A percentile compares a stretch with the other conserved stretches of the same genome.
phyloP scores from a whole-genome alignment of 2,797 vertebrate species.

The Pangasius macronema region DNA sequence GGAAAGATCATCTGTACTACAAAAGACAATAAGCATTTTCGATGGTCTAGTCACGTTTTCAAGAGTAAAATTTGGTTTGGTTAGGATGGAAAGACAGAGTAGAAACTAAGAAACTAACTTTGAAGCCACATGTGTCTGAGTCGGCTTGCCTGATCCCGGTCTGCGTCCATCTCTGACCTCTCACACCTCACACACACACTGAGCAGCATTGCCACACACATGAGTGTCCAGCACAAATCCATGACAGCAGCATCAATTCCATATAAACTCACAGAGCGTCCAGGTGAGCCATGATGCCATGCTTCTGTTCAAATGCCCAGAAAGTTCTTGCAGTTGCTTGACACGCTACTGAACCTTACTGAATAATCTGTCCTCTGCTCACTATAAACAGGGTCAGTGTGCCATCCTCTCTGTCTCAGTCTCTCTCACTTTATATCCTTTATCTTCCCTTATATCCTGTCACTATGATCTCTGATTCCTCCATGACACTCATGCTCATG shows the following conservation, averaged over 20 bases:
- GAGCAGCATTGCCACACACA: constrained; percentile 55
- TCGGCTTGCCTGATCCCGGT: constrained; percentile 40
- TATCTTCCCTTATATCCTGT: constrained; percentile 45
- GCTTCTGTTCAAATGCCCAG: not conserved
- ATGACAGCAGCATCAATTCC: constrained; percentile 32
- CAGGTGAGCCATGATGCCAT: constrained; percentile 27
- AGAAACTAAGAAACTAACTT: too few relatives aligned
- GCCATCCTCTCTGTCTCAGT: not conserved
- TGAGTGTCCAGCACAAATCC: constrained; percentile 20
- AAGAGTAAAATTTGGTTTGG: too few relatives aligned
- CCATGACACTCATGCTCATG: constrained; percentile 4
- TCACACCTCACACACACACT: constrained; percentile 31
- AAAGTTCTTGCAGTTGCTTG: not conserved
- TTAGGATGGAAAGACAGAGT: too few relatives aligned
- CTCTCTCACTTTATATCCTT: constrained; percentile 21
- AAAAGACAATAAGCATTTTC: not conserved
- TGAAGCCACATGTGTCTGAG: constrained; percentile 64
- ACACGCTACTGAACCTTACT: constrained; percentile 21
- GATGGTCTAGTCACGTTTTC: too few relatives aligned
- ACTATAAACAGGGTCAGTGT: constrained; percentile 52
- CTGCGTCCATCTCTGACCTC: constrained; percentile 18
- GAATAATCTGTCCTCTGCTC: constrained; percentile 54
- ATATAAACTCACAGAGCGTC: not conserved
- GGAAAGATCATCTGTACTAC: not conserved
- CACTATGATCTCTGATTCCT: constrained; percentile 18